A percentile compares a stretch with the other conserved stretches of the same genome.
Evolutionary conservation across 1,140 invertebrate genomes (phyloP).

Genomic region (Brachystomella parvula): DNA sequence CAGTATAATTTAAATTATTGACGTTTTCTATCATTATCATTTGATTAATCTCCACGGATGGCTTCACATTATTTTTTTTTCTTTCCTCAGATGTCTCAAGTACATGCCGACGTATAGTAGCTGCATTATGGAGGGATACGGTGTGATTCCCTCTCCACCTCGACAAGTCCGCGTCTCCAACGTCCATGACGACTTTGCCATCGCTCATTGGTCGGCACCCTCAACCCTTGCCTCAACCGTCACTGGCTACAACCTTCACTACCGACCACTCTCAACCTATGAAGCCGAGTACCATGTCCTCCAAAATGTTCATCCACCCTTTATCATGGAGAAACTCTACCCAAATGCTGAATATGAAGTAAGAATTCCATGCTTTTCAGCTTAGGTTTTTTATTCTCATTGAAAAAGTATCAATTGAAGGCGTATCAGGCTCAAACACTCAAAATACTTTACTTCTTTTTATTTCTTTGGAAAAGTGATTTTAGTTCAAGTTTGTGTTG

Average conservation of each 20-base stretch:
- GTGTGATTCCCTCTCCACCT: constrained; percentile 61
- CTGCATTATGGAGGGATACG: constrained; percentile 72
- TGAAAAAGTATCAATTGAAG: too few species aligned
- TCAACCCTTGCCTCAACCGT: constrained; percentile 61
- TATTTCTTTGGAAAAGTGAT: too few species aligned
- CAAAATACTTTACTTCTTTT: too few species aligned
- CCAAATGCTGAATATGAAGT: constrained; percentile 69
- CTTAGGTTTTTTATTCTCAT: too few species aligned
- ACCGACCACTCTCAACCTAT: constrained; percentile 48
- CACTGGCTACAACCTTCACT: constrained; percentile 59
- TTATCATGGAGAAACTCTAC: constrained; percentile 62
- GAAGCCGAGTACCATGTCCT: constrained; percentile 47
- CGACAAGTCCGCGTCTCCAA: constrained; percentile 58
- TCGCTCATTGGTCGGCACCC: constrained; percentile 69
- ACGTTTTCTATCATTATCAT: constrained; percentile 10
- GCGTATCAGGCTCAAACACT: too few species aligned
- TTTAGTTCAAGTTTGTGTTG: too few species aligned
- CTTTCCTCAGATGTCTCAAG: constrained; percentile 57
- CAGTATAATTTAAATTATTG: constrained; percentile 2
- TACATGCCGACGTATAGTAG: constrained; percentile 69
- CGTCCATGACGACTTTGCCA: constrained; percentile 62
- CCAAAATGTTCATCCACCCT: constrained; percentile 52
- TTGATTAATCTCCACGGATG: neutral
- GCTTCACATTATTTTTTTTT: neutral
- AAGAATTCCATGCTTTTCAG: too few species aligned